Conservation (phyloP, 2,888 invertebrate genomes). For the Lycia hirtaria region DNA sequence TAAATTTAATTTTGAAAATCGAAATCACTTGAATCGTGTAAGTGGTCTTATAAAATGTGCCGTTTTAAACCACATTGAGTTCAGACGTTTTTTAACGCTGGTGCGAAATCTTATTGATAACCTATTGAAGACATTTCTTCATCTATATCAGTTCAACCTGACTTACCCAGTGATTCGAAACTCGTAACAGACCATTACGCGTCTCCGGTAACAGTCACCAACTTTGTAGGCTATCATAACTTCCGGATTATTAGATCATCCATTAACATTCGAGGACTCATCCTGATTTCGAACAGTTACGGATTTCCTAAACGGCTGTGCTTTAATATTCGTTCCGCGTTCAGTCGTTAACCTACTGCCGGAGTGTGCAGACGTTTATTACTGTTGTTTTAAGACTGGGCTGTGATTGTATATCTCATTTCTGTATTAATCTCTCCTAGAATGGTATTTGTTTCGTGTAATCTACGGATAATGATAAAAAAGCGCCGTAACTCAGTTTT, state of each 20-base stretch:
- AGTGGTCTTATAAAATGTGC: too few relatives aligned
- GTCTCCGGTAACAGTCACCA: conserved; percentile 13
- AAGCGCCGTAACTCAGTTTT: too few relatives aligned
- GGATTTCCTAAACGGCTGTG: conserved; percentile 33
- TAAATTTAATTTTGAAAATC: too few relatives aligned
- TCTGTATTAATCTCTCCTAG: background rate
- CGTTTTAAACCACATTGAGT: too few relatives aligned
- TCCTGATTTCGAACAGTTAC: conserved; percentile 25
- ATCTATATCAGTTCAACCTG: background rate
- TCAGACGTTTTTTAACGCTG: too few relatives aligned
- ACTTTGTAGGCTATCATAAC: conserved; percentile 9
- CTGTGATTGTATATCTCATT: conserved; percentile 17
- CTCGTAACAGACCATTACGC: background rate
- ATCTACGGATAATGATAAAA: too few relatives aligned
- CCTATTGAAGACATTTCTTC: too few relatives aligned
- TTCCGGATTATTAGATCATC: conserved; percentile 32
- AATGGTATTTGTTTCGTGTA: background rate
- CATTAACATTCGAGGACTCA: conserved; percentile 28
- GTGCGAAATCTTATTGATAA: too few relatives aligned
- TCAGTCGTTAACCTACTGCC: conserved; percentile 32
- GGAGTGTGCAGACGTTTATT: conserved; percentile 19
- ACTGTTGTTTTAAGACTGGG: conserved; percentile 21
- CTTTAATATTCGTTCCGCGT: conserved; percentile 34
- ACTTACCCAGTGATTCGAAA: background rate
- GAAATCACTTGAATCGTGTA: too few relatives aligned